A percentile compares a stretch with the other conserved stretches of the same genome.
Evolutionary conservation across 2,113 vertebrate species (phyloP).

Genomic region (Azemiops feae): DNA sequence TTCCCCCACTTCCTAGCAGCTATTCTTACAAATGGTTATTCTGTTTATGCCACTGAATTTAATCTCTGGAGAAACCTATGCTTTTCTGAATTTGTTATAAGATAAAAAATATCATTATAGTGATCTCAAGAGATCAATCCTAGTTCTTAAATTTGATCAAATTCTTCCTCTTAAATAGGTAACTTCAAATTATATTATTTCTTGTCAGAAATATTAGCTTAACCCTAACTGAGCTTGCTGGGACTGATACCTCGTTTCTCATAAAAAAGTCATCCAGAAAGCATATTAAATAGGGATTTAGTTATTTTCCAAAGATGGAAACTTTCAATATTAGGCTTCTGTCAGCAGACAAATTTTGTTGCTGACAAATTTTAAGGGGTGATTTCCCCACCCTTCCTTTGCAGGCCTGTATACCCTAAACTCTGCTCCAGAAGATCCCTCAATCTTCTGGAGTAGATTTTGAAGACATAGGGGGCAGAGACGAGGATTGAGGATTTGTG

Average conservation of each 20-base stretch:
- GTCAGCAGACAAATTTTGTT: not conserved
- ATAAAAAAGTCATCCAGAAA: not conserved
- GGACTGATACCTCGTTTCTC: not conserved
- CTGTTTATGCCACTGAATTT: not conserved
- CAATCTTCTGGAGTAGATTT: not conserved
- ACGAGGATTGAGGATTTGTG: not conserved
- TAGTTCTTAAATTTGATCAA: constrained; percentile 6
- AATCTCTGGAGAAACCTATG: not conserved
- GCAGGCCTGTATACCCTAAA: not conserved
- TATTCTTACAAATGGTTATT: not conserved
- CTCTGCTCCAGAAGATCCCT: not conserved
- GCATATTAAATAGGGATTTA: not conserved
- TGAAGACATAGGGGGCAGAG: not conserved
- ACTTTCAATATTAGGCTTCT: not conserved
- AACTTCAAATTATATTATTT: not conserved
- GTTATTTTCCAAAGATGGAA: not conserved
- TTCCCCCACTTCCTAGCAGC: not conserved
- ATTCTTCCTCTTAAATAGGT: not conserved
- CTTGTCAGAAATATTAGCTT: not conserved
- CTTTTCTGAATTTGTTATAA: not conserved
- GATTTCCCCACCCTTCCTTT: not conserved
- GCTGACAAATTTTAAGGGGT: not conserved
- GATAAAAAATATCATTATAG: not conserved
- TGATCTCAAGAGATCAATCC: constrained; percentile 4
- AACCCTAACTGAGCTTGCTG: not conserved